phyloP scores from a whole-genome alignment of 2,113 vertebrate species.

The Hippocampus barbouri region DNA sequence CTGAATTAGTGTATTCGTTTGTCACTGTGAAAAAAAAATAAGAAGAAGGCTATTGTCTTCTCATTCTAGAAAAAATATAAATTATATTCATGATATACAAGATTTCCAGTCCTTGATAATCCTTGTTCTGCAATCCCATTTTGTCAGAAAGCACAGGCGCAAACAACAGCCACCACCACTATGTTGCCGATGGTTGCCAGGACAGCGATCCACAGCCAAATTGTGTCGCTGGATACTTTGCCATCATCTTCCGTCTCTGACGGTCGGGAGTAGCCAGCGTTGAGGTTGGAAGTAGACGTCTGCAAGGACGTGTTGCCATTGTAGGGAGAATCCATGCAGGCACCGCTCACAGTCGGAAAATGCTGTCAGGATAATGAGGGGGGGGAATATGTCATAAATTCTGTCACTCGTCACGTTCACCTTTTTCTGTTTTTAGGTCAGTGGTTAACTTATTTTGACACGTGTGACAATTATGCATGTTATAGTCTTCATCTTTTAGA shows the following conservation, averaged over 20 bases:
- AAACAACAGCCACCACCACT: conserved; percentile 78
- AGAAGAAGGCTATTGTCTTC: conserved; percentile 37
- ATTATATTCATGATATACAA: conserved; percentile 31
- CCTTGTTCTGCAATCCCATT: conserved; percentile 9
- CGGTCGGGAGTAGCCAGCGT: conserved; percentile 55
- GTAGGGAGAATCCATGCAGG: conserved; percentile 76
- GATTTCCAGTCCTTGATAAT: background rate
- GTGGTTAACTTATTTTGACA: too few species aligned
- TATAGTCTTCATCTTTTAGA: too few species aligned
- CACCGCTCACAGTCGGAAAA: conserved; percentile 65
- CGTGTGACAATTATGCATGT: too few species aligned
- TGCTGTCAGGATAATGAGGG: conserved; percentile 46
- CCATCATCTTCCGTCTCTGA: conserved; percentile 70
- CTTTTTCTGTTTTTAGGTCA: too few species aligned
- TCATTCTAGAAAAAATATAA: conserved; percentile 30
- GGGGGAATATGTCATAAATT: background rate
- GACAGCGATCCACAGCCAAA: conserved; percentile 80
- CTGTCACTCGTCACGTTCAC: too few species aligned
- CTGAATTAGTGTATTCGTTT: background rate
- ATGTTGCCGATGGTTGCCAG: conserved; percentile 79
- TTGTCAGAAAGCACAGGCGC: conserved; percentile 77
- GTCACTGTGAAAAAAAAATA: background rate
- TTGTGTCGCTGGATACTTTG: conserved; percentile 73
- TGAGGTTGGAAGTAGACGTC: conserved; percentile 76
- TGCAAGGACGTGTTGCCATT: conserved; percentile 74